Evolutionary conservation across 2,797 vertebrate species (phyloP).

Genomic region (Phalanger gymnotis): DNA sequence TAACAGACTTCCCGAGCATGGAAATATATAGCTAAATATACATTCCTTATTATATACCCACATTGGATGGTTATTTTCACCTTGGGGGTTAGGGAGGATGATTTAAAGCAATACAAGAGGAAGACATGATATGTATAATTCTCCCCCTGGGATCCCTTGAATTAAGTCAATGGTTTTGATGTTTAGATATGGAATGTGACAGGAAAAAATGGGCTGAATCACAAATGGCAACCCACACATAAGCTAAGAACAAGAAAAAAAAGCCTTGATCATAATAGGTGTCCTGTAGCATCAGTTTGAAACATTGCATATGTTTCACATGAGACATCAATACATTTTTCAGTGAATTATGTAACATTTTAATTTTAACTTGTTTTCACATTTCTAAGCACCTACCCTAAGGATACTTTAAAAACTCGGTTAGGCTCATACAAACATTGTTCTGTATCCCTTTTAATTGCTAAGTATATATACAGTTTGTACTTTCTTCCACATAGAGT

Average conservation of each 20-base stretch:
- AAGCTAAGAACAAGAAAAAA: neutral
- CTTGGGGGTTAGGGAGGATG: neutral
- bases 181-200: neutral
- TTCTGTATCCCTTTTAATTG: neutral
- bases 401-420: neutral
- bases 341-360: neutral
- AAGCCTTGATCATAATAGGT: neutral
- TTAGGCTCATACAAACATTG: neutral
- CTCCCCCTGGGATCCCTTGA: slow-evolving; percentile 1
- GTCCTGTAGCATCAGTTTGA: neutral
- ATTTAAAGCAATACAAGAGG: slow-evolving; percentile 26
- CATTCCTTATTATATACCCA: neutral
- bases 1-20: neutral
- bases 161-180: neutral
- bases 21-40: neutral
- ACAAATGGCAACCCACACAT: neutral
- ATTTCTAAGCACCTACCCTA: neutral
- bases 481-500: neutral
- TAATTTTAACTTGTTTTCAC: neutral
- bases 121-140: neutral
- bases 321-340: neutral
- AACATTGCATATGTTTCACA: neutral
- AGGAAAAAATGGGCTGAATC: neutral
- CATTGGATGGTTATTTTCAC: neutral
- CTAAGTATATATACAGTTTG: neutral